phyloP scores from a whole-genome alignment of 2,113 vertebrate species.

The Gnathonemus longibarbis region DNA sequence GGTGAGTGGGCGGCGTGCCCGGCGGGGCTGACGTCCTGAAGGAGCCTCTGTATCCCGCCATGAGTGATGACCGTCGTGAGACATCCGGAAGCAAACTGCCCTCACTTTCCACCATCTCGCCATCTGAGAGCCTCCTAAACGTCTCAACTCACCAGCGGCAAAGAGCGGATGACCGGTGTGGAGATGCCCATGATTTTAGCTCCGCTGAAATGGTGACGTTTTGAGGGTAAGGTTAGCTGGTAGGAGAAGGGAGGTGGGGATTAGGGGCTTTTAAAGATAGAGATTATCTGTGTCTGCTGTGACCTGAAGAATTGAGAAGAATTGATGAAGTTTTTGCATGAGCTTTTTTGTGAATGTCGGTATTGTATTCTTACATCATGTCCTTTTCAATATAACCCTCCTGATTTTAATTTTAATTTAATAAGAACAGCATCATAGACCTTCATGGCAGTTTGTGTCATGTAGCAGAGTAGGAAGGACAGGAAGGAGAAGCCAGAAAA shows the following conservation, averaged over 20 bases:
- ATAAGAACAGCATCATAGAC: neutral
- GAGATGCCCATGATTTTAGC: neutral
- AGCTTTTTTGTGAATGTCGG: neutral
- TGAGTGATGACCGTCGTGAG: neutral
- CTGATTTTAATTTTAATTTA: neutral
- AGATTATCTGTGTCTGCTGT: neutral
- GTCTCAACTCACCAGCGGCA: neutral
- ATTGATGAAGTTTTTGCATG: neutral
- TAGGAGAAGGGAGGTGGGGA: neutral
- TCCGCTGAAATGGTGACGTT: neutral
- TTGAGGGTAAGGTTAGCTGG: neutral
- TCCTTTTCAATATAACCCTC: neutral
- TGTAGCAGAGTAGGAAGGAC: neutral
- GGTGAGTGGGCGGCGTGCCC: neutral
- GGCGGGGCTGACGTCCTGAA: neutral
- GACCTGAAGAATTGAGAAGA: neutral
- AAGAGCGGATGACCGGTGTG: neutral
- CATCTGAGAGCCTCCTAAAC: neutral
- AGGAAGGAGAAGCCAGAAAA: neutral
- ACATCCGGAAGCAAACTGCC: neutral
- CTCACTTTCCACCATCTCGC: neutral
- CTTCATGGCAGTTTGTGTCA: neutral
- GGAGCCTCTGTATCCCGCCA: neutral
- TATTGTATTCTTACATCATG: neutral
- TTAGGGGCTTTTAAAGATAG: neutral